phyloP scores from a whole-genome alignment of 2,888 invertebrate genomes.

The Craniophora ligustri region DNA sequence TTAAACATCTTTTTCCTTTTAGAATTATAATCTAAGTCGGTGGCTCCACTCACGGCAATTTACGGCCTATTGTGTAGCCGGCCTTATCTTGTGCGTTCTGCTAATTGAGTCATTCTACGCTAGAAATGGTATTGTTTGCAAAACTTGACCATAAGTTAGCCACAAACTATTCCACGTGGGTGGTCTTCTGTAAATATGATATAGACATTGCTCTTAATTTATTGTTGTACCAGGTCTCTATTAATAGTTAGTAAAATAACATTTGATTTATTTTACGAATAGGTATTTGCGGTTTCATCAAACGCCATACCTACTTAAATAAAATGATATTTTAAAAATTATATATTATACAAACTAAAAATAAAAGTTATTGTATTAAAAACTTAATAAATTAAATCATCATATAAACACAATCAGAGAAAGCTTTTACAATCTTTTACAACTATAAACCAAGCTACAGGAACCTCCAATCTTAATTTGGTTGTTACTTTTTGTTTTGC shows the following conservation, averaged over 20 bases:
- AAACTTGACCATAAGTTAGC: constrained; percentile 78
- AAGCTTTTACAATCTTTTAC: constrained; percentile 6
- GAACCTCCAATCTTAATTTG: constrained; percentile 18
- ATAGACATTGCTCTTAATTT: constrained; percentile 39
- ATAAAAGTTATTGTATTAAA: background rate
- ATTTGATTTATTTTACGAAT: no score
- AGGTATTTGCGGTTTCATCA: constrained; percentile 1
- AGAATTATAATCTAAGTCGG: constrained; percentile 50
- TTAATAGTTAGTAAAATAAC: no score
- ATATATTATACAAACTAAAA: background rate
- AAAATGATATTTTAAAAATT: constrained; percentile 11
- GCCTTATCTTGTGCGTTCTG: constrained; percentile 74
- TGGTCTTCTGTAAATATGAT: constrained; percentile 66
- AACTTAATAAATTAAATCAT: constrained; percentile 12
- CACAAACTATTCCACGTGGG: constrained; percentile 73
- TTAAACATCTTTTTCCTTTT: constrained; percentile 42
- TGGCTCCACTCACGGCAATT: constrained; percentile 66
- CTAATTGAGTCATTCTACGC: constrained; percentile 87
- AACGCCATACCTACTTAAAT: constrained; percentile 12
- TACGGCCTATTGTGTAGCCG: constrained; percentile 78
- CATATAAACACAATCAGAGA: constrained; percentile 2
- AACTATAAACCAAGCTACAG: background rate
- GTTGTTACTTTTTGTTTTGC: constrained; percentile 23
- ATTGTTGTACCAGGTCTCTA: constrained; percentile 25
- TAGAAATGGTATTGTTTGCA: constrained; percentile 82